A percentile compares a stretch with the other conserved stretches of the same genome.
These are phyloP conservation scores for Tuta absoluta DNA, from an alignment of 2,888 invertebrate species.

Conservation along the genomic window DNA sequence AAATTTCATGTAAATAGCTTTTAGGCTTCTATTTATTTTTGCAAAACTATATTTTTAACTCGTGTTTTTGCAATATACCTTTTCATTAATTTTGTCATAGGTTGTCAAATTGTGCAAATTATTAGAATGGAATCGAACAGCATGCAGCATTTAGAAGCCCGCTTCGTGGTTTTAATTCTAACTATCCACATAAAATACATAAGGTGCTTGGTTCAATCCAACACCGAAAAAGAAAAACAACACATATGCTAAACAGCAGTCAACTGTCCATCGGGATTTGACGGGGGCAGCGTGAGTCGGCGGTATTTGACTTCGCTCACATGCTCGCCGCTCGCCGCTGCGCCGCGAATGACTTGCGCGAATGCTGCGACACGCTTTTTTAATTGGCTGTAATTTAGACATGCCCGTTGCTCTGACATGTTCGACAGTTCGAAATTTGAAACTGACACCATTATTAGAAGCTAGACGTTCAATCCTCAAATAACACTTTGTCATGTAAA, in stretches of 20 bases:
- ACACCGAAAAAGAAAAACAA: constrained; percentile 9
- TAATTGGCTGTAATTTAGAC: constrained; percentile 69
- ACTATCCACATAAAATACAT: constrained; percentile 3
- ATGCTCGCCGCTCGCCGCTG: constrained; percentile 59
- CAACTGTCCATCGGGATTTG: constrained; percentile 73
- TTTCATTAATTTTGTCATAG: too few species aligned
- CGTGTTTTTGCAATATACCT: too few species aligned
- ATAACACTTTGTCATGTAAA: not conserved
- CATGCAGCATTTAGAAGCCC: not conserved
- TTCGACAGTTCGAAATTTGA: constrained; percentile 25
- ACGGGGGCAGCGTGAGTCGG: constrained; percentile 72
- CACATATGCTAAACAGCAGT: constrained; percentile 68
- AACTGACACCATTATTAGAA: constrained; percentile 23
- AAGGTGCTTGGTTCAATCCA: not conserved
- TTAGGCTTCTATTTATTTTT: too few species aligned
- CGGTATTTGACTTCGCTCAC: constrained; percentile 56
- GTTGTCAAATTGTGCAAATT: not conserved
- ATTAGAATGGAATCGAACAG: not conserved
- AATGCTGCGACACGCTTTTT: constrained; percentile 63
- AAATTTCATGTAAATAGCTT: too few species aligned
- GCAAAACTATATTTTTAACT: too few species aligned
- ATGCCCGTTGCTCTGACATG: constrained; percentile 30
- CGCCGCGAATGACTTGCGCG: constrained; percentile 58
- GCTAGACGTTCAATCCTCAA: constrained; percentile 5
- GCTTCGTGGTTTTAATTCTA: not conserved